Evolutionary conservation across 2,888 invertebrate species (phyloP).

Genomic region (Pristionchus arcanus): DNA sequence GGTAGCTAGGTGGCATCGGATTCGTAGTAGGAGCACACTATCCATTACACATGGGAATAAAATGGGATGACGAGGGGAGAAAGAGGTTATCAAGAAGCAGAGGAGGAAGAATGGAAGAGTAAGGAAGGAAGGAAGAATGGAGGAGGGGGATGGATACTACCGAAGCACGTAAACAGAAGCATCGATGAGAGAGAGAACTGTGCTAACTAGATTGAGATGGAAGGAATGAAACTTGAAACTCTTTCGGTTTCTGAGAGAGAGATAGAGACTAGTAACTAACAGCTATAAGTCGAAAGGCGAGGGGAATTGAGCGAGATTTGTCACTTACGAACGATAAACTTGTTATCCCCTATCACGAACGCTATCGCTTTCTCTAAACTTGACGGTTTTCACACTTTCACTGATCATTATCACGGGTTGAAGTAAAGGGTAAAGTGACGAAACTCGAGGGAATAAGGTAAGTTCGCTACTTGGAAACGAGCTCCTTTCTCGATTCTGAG

Average conservation of each 20-base stretch:
- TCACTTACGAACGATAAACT: background rate
- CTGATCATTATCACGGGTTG: background rate
- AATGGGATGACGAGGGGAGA: background rate
- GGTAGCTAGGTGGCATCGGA: constrained; percentile 36
- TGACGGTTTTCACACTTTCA: background rate
- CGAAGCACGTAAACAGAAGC: constrained; percentile 46
- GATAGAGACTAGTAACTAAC: background rate
- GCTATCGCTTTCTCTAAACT: background rate
- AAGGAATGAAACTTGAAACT: constrained; percentile 16
- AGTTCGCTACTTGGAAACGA: background rate
- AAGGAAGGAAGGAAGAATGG: background rate
- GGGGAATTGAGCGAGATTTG: constrained; percentile 23
- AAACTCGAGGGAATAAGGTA: background rate
- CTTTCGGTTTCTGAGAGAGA: background rate
- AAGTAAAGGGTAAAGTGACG: background rate
- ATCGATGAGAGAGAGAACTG: constrained; percentile 11
- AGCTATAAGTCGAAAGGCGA: background rate
- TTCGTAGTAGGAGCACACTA: background rate
- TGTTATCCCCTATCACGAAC: constrained; percentile 3
- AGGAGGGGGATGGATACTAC: constrained; percentile 4
- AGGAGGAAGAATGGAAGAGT: background rate
- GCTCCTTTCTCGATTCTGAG: background rate
- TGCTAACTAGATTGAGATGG: constrained; percentile 29
- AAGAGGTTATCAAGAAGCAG: background rate
- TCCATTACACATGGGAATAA: background rate